Conservation (phyloP, 1,140 invertebrate genomes). For the Lanistes nyassanus region DNA sequence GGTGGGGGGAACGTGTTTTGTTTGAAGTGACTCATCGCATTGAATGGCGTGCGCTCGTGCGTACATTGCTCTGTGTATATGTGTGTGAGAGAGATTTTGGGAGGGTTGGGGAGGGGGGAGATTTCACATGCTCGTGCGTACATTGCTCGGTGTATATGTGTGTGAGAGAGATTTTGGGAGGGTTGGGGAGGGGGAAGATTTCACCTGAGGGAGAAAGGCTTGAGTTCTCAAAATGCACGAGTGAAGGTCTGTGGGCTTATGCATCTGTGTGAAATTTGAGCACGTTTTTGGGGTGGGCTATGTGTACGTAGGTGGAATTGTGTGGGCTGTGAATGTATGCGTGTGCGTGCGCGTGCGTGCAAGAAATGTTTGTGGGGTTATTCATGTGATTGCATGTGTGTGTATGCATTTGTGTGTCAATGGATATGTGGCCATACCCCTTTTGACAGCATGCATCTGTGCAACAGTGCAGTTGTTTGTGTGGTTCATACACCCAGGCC, state of each 20-base stretch:
- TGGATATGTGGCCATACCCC: neutral
- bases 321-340: neutral
- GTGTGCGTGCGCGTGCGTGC: neutral
- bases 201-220: no score
- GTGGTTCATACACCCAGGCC: no score
- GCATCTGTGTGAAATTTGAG: no score
- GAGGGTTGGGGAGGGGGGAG: neutral
- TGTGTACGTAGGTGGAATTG: no score
- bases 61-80: neutral
- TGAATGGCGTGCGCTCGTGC: neutral
- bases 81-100: neutral
- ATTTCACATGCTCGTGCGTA: neutral
- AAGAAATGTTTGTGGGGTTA: neutral
- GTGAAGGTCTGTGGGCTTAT: no score
- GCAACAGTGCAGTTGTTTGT: no score
- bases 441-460: neutral
- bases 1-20: neutral
- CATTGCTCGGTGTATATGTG: neutral
- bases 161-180: neutral
- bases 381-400: slow-evolving; percentile 1
- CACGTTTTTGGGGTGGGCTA: no score
- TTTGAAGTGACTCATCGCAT: neutral
- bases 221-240: no score
- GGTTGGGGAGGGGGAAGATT: neutral
- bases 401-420: neutral